These are phyloP conservation scores for Xanthia icteritia DNA, from an alignment of 2,888 invertebrate genomes.

Conservation along the genomic window DNA sequence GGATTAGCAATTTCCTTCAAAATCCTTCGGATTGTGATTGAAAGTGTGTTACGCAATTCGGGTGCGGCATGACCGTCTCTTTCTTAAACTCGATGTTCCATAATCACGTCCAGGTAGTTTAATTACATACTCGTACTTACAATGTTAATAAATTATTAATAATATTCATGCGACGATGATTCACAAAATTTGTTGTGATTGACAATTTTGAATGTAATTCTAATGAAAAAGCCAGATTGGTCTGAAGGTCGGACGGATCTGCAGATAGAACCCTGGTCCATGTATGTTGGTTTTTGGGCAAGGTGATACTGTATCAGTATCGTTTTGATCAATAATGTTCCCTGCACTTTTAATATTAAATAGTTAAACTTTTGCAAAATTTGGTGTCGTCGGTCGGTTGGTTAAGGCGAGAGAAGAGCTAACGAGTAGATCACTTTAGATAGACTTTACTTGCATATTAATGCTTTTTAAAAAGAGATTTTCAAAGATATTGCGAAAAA, in stretches of 20 bases:
- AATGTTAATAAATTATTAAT: constrained; percentile 13
- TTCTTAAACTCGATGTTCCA: background rate
- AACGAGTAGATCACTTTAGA: background rate
- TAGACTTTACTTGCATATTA: background rate
- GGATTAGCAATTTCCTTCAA: background rate
- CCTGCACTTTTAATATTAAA: no score
- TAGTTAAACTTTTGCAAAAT: no score
- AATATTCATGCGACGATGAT: constrained; percentile 13
- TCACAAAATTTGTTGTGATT: constrained; percentile 7
- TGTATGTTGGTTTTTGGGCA: background rate
- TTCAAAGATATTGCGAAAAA: background rate
- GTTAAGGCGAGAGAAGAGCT: background rate
- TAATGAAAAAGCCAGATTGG: background rate
- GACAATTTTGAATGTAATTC: background rate
- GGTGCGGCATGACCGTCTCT: no score
- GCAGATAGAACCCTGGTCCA: background rate
- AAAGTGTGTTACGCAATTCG: no score
- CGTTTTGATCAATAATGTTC: background rate
- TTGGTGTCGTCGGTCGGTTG: background rate
- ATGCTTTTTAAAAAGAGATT: background rate
- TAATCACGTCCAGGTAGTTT: background rate
- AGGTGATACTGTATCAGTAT: background rate
- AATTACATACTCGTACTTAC: background rate
- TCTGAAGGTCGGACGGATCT: background rate
- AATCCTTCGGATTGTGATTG: background rate